Conservation (phyloP, 2,113 vertebrate species). For the Nannobrachium achirus region DNA sequence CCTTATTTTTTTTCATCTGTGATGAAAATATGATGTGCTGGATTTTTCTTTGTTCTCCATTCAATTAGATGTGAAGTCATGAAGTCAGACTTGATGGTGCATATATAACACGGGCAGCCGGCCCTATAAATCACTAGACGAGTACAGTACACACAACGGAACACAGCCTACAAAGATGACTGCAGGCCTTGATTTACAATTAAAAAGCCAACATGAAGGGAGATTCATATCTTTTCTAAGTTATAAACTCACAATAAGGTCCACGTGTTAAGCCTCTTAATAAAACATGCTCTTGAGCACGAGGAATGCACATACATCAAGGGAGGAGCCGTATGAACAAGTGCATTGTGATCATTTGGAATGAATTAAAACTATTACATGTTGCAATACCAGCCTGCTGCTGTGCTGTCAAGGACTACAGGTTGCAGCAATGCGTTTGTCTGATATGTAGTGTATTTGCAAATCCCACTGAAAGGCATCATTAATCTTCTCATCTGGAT, state of each 20-base stretch:
- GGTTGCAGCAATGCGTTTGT: conserved; percentile 62
- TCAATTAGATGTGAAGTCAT: conserved; percentile 54
- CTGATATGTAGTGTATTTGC: conserved; percentile 68
- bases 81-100: conserved; percentile 52
- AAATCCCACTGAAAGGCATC: conserved; percentile 71
- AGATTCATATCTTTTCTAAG: conserved; percentile 25
- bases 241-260: conserved; percentile 14
- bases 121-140: conserved; percentile 42
- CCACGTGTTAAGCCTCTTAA: neutral
- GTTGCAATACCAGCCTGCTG: conserved; percentile 57
- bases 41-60: conserved; percentile 34
- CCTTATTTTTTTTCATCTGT: conserved; percentile 58
- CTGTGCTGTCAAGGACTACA: conserved; percentile 63
- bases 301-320: conserved; percentile 43
- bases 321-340: conserved; percentile 43
- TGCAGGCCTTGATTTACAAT: conserved; percentile 18
- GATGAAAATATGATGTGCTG: conserved; percentile 55
- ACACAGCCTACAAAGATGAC: neutral
- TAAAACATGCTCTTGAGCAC: conserved; percentile 29
- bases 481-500: conserved; percentile 77
- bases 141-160: conserved; percentile 24
- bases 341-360: conserved; percentile 47
- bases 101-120: conserved; percentile 40
- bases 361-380: conserved; percentile 56
- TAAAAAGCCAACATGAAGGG: conserved; percentile 41